These are phyloP conservation scores for Brenthis hecate DNA, from an alignment of 2,888 invertebrate genomes.

Conservation along the genomic window DNA sequence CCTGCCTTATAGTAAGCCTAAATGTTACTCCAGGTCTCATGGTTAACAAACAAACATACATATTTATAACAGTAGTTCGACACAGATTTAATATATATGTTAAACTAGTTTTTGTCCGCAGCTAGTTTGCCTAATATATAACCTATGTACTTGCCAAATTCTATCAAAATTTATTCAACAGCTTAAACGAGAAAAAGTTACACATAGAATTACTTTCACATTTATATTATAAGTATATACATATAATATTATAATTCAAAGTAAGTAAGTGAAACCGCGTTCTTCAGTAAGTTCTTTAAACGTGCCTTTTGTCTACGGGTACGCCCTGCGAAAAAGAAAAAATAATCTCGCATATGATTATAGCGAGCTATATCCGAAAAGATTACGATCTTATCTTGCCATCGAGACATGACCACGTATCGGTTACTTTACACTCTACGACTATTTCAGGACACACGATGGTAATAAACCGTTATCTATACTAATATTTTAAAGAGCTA, in stretches of 20 bases:
- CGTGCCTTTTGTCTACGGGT: conserved; percentile 46
- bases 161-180: no score
- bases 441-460: conserved; percentile 47
- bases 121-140: no score
- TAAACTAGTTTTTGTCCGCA: no score
- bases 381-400: conserved; percentile 77
- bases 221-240: no score
- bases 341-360: conserved; percentile 77
- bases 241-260: background rate
- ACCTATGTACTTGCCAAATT: no score
- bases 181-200: no score
- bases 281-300: conserved; percentile 12
- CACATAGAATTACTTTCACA: background rate
- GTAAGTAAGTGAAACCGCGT: conserved; percentile 7
- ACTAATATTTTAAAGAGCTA: no score
- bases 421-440: conserved; percentile 61
- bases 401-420: conserved; percentile 72
- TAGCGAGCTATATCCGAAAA: conserved; percentile 80
- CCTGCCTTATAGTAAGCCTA: no score
- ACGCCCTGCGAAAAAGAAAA: conserved; percentile 58
- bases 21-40: no score
- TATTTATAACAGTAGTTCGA: no score
- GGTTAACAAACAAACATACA: no score
- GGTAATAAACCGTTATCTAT: background rate
- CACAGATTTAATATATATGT: no score